Evolutionary conservation across 2,888 invertebrate species (phyloP).

Genomic region (Dolichomitus sp.): DNA sequence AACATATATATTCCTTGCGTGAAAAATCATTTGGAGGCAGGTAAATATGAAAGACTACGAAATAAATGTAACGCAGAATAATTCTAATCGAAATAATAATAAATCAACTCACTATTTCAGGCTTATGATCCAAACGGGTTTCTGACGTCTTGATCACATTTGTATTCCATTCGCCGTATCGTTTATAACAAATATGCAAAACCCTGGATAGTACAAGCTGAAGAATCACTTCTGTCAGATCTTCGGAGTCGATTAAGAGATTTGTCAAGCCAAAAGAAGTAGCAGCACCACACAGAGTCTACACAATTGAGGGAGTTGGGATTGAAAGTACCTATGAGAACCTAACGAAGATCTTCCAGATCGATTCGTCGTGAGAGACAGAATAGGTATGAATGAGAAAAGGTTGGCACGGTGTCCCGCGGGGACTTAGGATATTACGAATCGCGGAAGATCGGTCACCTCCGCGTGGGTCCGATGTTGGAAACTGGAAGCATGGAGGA

Average conservation of each 20-base stretch:
- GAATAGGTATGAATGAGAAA: conserved; percentile 32
- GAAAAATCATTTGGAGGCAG: background rate
- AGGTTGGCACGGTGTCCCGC: conserved; percentile 42
- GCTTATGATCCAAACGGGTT: background rate
- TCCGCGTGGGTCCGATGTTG: conserved; percentile 24
- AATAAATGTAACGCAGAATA: background rate
- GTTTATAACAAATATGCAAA: conserved; percentile 28
- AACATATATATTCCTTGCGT: background rate
- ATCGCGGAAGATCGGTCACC: conserved; percentile 53
- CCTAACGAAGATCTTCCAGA: conserved; percentile 33
- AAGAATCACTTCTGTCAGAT: conserved; percentile 22
- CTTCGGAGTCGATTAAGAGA: conserved; percentile 29
- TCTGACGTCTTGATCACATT: conserved; percentile 3
- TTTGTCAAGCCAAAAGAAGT: conserved; percentile 26
- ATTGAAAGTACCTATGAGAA: conserved; percentile 18
- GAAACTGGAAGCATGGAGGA: background rate
- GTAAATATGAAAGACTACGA: background rate
- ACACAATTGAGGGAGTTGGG: conserved; percentile 12
- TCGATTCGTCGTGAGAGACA: conserved; percentile 28
- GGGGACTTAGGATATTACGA: conserved; percentile 43
- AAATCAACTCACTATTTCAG: background rate
- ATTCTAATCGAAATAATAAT: background rate
- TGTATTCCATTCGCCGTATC: conserved; percentile 1
- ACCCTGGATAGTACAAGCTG: background rate
- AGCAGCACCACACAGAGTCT: conserved; percentile 10